A percentile compares a stretch with the other conserved stretches of the same genome.
Evolutionary conservation across 2,888 invertebrate species (phyloP).

Genomic region (Lagria hirta): DNA sequence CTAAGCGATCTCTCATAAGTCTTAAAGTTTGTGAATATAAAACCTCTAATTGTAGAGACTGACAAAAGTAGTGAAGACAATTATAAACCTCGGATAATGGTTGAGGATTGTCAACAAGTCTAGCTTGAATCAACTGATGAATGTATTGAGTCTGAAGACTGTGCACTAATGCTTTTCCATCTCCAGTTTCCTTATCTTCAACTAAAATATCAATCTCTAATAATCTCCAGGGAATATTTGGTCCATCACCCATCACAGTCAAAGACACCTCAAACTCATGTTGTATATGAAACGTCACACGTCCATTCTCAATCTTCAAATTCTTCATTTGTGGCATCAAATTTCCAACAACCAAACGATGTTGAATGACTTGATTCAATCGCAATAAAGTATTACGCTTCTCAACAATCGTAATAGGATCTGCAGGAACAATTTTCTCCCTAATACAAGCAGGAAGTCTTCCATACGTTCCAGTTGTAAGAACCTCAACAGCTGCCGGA

Average conservation of each 20-base stretch:
- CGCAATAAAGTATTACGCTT: conserved; percentile 81
- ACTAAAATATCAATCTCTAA: conserved; percentile 94
- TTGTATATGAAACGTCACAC: conserved; percentile 91
- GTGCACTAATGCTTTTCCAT: conserved; percentile 95
- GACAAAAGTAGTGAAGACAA: conserved; percentile 89
- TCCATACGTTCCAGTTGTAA: conserved; percentile 94
- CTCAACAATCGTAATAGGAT: conserved; percentile 84
- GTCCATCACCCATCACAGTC: conserved; percentile 95
- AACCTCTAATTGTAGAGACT: conserved; percentile 90
- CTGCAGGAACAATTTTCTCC: conserved; percentile 93
- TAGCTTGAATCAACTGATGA: conserved; percentile 89
- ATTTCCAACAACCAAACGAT: conserved; percentile 89
- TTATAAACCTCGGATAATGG: conserved; percentile 82
- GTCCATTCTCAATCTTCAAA: conserved; percentile 88
- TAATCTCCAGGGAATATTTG: conserved; percentile 91
- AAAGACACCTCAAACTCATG: conserved; percentile 95
- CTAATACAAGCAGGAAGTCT: conserved; percentile 91
- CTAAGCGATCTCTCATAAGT: conserved; percentile 82
- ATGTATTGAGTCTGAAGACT: conserved; percentile 90
- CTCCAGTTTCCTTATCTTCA: conserved; percentile 96
- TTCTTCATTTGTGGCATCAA: conserved; percentile 88
- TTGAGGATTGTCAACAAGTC: conserved; percentile 77
- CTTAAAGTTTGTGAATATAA: conserved; percentile 86
- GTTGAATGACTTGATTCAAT: conserved; percentile 93
- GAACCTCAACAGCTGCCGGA: conserved; percentile 96